Evolutionary conservation across 2,797 vertebrate species (phyloP).

Genomic region (Rhyacichthys aspro): DNA sequence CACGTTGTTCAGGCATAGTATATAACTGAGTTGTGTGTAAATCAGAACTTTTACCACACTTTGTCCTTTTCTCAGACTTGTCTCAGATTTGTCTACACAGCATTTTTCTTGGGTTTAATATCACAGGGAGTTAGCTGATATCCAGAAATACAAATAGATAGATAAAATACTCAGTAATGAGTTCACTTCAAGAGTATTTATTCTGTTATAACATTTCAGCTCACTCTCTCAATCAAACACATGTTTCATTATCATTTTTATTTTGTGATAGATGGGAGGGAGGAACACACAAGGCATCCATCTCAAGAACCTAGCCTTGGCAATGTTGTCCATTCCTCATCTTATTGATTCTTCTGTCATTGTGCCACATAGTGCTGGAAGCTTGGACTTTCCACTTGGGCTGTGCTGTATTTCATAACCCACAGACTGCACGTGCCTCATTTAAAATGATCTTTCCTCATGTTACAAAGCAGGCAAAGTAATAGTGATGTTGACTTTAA

Average conservation of each 20-base stretch:
- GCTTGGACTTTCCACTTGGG: slow-evolving; percentile 65
- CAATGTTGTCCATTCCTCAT: slow-evolving; percentile 69
- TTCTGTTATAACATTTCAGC: slow-evolving; percentile 3
- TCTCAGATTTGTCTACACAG: no score
- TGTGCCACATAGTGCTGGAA: slow-evolving; percentile 58
- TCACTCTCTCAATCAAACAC: slow-evolving; percentile 1
- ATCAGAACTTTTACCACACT: no score
- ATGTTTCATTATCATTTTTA: slow-evolving; percentile 21
- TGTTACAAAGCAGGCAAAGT: slow-evolving; percentile 59
- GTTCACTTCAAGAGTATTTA: no score
- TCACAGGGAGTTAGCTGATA: no score
- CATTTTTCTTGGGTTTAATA: no score
- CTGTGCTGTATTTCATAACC: slow-evolving; percentile 67
- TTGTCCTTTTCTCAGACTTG: no score
- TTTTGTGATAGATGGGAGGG: slow-evolving; percentile 62
- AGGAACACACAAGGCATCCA: slow-evolving; percentile 57
- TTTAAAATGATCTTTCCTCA: slow-evolving; percentile 60
- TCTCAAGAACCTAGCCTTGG: slow-evolving; percentile 61
- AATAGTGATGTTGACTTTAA: slow-evolving; percentile 32
- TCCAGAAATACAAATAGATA: no score
- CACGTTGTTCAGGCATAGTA: no score
- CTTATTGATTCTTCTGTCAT: slow-evolving; percentile 70
- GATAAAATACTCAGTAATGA: no score
- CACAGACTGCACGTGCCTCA: slow-evolving; percentile 56
- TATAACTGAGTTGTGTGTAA: no score